Base-by-base conservation (phyloP, 2,888 invertebrate species). In the Lasioglossum marginatum region DNA sequence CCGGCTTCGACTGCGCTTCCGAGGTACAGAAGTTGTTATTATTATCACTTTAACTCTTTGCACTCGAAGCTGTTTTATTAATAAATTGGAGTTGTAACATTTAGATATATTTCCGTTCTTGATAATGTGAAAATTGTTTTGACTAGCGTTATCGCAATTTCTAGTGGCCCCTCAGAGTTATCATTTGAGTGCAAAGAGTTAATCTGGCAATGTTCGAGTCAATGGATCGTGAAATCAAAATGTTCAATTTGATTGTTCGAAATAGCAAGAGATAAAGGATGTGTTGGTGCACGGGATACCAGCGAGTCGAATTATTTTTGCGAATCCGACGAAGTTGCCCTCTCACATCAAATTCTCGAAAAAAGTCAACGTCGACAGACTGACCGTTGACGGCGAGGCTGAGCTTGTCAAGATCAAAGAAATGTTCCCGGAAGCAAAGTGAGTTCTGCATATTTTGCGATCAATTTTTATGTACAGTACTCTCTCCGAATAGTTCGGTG, bases 1-100 rank as follows among this genome's bases (percentile, higher is more conserved):
- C 95, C 40, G 96, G 96, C 70, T 97, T 97, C 93, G 97, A 97
- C 92, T 97, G 97, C 93, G 97, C 97, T 8, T 96, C 96, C 87
- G 93, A 94, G 92, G 95, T 95, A 92, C 31, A 16, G 34, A 34
- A 19, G 3, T 31, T 23, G 52, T 52, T n/a, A 52, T 31, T 3
- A 6, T 63, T 63, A 16, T 16, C 31, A 5, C 6, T 14, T 27
- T 14, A 16, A 63, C 6, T 31, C 12, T 5, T 27, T 27, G 60
- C 60, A 27, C n/a, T n/a, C n/a, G 52, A 52, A 52, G 52, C 23
- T 52, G 52, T 52, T 23, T 52, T 10, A n/a, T 23, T 52, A 3
- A 10, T 52, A 52, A 23, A 52, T n/a, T 10, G 23, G 23, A n/a
- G 10, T n/a, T 23, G 6, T 48, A 48, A 48, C 23, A 48, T 48